These are phyloP conservation scores for Collichthys lucidus DNA, from an alignment of 2,113 vertebrate species.

Conservation along the genomic window DNA sequence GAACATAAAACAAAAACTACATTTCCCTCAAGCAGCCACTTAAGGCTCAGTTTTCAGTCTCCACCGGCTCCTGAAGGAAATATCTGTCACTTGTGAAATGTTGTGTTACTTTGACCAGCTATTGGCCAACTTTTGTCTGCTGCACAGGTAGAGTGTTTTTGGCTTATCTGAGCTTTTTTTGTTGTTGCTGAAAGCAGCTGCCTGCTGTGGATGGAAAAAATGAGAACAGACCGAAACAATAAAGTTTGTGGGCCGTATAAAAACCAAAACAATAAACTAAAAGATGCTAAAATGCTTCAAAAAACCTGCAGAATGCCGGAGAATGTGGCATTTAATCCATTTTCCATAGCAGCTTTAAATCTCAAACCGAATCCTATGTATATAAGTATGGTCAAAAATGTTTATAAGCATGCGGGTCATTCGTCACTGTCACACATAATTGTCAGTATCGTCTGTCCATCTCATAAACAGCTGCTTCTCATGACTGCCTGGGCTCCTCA, in stretches of 20 bases:
- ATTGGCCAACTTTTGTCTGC: slow-evolving; percentile 19
- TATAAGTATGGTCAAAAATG: background rate
- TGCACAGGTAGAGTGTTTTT: background rate
- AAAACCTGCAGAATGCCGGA: background rate
- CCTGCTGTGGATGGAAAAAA: slow-evolving; percentile 7
- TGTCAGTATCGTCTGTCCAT: slow-evolving; percentile 9
- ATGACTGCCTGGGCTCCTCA: background rate
- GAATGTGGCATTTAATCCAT: background rate
- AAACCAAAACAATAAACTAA: slow-evolving; percentile 11
- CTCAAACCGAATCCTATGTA: background rate
- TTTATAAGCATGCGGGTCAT: slow-evolving; percentile 14
- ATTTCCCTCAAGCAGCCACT: too few species aligned
- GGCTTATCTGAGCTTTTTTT: slow-evolving; percentile 2
- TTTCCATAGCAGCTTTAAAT: background rate
- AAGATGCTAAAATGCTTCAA: background rate
- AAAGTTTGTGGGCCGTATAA: too few species aligned
- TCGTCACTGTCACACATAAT: slow-evolving; percentile 22
- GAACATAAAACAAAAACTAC: background rate
- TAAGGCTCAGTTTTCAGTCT: background rate
- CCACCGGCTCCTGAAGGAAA: background rate
- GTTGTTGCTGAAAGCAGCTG: slow-evolving; percentile 19
- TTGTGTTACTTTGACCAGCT: background rate
- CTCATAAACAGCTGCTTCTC: slow-evolving; percentile 30
- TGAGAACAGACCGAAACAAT: background rate
- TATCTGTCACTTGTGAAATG: slow-evolving; percentile 5